phyloP scores from a whole-genome alignment of 1,140 invertebrate species.

The Nephotettix cincticeps region DNA sequence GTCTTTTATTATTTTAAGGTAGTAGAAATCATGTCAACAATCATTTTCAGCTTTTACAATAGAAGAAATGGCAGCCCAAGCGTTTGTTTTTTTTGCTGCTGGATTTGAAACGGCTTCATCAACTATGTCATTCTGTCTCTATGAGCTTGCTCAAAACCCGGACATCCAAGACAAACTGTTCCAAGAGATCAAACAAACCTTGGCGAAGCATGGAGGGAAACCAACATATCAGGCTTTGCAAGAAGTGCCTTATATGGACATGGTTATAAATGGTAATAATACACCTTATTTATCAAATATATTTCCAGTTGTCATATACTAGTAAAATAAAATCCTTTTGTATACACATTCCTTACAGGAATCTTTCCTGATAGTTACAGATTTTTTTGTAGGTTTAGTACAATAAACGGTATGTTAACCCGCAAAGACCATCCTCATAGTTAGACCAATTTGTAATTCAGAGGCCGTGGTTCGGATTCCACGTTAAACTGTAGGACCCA shows the following conservation, averaged over 20 bases:
- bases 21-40: conserved; percentile 39
- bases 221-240: conserved; percentile 52
- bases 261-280: conserved; percentile 47
- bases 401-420: no score
- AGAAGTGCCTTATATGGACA: conserved; percentile 47
- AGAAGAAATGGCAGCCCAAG: conserved; percentile 52
- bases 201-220: conserved; percentile 46
- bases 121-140: conserved; percentile 57
- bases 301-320: no score
- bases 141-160: conserved; percentile 58
- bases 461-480: no score
- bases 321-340: no score
- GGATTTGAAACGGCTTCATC: conserved; percentile 70
- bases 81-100: conserved; percentile 64
- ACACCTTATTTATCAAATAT: no score
- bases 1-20: conserved; percentile 38
- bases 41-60: conserved; percentile 8
- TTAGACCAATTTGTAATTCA: no score
- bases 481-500: no score
- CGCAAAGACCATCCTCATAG: no score
- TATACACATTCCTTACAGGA: no score
- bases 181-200: conserved; percentile 46
- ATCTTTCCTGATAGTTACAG: no score
- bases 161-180: conserved; percentile 52
- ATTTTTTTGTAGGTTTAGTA: no score